These are phyloP conservation scores for Myocastor coypus DNA, from an alignment of 2,113 vertebrate species.

Conservation along the genomic window DNA sequence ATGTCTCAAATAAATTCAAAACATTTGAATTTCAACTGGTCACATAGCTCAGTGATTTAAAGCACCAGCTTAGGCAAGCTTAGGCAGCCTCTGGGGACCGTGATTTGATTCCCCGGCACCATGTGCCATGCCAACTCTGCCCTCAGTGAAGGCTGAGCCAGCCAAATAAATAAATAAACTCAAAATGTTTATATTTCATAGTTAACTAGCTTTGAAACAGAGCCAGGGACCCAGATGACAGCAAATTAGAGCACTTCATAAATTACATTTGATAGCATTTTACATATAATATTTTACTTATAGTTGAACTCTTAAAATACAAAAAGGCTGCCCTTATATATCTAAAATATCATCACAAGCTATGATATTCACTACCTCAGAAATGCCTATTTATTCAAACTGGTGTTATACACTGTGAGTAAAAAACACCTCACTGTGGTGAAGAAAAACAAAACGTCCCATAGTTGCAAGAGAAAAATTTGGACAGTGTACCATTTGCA, in stretches of 20 bases:
- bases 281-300: not conserved
- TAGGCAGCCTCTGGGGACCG: no score
- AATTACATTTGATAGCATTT: not conserved
- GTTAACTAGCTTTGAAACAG: not conserved
- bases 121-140: no score
- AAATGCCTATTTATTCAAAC: not conserved
- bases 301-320: not conserved
- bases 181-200: not conserved
- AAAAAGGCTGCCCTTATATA: not conserved
- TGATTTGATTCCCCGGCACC: no score
- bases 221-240: not conserved
- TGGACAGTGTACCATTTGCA: not conserved
- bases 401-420: not conserved
- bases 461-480: slow-evolving; percentile 13
- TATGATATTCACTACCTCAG: not conserved
- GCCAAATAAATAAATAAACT: not conserved
- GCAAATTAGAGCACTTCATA: not conserved
- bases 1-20: not conserved
- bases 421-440: not conserved
- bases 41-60: no score
- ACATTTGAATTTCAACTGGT: not conserved
- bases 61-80: no score
- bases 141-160: no score
- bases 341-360: not conserved
- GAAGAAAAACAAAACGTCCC: not conserved